phyloP scores from a whole-genome alignment of 2,113 vertebrate genomes.

The Cebus imitator region DNA sequence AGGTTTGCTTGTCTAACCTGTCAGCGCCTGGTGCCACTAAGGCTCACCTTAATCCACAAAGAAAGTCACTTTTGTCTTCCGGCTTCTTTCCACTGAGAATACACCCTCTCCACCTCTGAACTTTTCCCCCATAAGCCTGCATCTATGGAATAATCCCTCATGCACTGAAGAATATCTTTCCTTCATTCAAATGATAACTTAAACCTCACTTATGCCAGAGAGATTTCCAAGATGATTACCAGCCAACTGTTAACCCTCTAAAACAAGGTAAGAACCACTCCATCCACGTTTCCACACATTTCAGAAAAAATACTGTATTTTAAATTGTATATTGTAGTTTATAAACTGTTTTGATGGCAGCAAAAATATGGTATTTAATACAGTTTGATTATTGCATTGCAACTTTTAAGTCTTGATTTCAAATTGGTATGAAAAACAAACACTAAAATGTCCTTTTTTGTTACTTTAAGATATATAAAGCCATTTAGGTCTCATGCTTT shows the following conservation, averaged over 20 bases:
- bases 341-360: neutral
- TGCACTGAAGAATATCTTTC: neutral
- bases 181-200: constrained; percentile 30
- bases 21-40: neutral
- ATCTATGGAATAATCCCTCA: neutral
- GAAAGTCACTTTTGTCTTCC: neutral
- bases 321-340: constrained; percentile 29
- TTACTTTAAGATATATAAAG: constrained; percentile 37
- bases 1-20: neutral
- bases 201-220: neutral
- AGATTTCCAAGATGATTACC: constrained; percentile 32
- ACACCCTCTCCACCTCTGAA: neutral
- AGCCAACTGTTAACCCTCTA: neutral
- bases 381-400: neutral
- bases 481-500: constrained; percentile 29
- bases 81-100: neutral
- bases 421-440: neutral
- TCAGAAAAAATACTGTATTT: neutral
- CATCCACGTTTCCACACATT: neutral
- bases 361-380: neutral
- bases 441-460: neutral
- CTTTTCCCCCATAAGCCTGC: neutral
- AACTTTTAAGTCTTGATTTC: constrained; percentile 24
- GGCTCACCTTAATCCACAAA: neutral
- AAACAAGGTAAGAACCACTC: constrained; percentile 44